Base-by-base conservation (phyloP, 2,113 vertebrate genomes). In the Engraulis encrasicolus region DNA sequence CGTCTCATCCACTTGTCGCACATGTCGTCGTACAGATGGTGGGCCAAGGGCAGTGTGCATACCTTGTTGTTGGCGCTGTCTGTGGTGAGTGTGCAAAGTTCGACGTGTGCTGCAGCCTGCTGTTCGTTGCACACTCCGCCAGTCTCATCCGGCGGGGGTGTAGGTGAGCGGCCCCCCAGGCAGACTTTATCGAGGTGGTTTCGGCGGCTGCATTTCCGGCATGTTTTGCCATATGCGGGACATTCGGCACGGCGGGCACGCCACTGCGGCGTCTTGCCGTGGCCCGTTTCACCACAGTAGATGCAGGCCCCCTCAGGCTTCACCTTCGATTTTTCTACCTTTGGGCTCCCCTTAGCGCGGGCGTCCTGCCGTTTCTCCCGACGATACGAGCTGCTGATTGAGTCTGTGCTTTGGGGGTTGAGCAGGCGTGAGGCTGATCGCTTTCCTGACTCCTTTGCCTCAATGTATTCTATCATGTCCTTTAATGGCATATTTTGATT, bases 381-480 rank as follows among this genome's bases (percentile, higher is more conserved):
- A 12, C 77, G 77, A 78, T 78, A 78, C 2, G 77, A 78, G 27
- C 77, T 78, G 77, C 77, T 78, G 31, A 78, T 78, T 78, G 77
- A 4, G 31, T 78, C 77, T n/a, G n/a, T n/a, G n/a, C n/a, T n/a
- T n/a, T n/a, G n/a, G 17, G 49, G 6, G 49, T 50, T 17, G 17
- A 50, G 49, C 6, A 50, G 49, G 49, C 17, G 49, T 50, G 49
- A 50, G 9, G 49, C 49, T 50, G 49, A 50, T 7, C 49, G 49
- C 49, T 50, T 50, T 6, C 49, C n/a, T n/a, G n/a, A n/a, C n/a
- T n/a, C n/a, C n/a, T n/a, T n/a, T n/a, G n/a, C n/a, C n/a, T n/a
- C n/a, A n/a, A n/a, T n/a, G n/a, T n/a, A n/a, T n/a, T n/a, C n/a
- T n/a, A n/a, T n/a, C n/a, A n/a, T n/a, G n/a, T n/a, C n/a, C n/a